These are phyloP conservation scores for Tinea pellionella DNA, from an alignment of 2,888 invertebrate species.

Conservation along the genomic window DNA sequence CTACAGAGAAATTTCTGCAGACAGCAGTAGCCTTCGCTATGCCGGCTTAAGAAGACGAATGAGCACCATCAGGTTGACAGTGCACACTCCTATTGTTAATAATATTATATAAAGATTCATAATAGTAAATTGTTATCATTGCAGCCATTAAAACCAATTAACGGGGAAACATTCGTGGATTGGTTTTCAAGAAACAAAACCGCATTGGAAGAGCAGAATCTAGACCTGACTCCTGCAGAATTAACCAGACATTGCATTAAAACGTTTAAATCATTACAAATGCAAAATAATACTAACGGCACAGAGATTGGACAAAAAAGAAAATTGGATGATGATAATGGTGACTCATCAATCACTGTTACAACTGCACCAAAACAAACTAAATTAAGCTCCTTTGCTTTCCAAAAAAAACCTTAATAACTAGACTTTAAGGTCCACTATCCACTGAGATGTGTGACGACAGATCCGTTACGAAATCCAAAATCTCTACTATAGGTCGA, in stretches of 20 bases:
- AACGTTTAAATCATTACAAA: conserved; percentile 56
- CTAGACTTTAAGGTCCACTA: too few relatives aligned
- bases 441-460: too few relatives aligned
- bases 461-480: too few relatives aligned
- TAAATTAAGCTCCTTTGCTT: conserved; percentile 59
- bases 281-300: conserved; percentile 19
- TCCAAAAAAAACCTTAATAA: conserved; percentile 32
- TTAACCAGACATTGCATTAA: conserved; percentile 67
- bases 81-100: too few relatives aligned
- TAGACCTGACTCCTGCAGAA: conserved; percentile 62
- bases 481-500: too few relatives aligned
- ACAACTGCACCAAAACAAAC: conserved; percentile 53
- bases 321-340: conserved; percentile 40
- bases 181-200: conserved; percentile 73
- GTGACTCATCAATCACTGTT: conserved; percentile 27
- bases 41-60: too few relatives aligned
- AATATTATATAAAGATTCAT: too few relatives aligned
- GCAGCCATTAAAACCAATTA: conserved; percentile 42
- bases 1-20: too few relatives aligned
- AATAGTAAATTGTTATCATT: conserved; percentile 22
- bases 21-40: too few relatives aligned
- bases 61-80: too few relatives aligned
- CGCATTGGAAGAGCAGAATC: conserved; percentile 64
- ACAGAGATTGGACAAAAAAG: conserved; percentile 38
- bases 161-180: conserved; percentile 66